A percentile compares a stretch with the other conserved stretches of the same genome.
Evolutionary conservation across 2,888 invertebrate genomes (phyloP).

Genomic region (Acholoe squamosa): DNA sequence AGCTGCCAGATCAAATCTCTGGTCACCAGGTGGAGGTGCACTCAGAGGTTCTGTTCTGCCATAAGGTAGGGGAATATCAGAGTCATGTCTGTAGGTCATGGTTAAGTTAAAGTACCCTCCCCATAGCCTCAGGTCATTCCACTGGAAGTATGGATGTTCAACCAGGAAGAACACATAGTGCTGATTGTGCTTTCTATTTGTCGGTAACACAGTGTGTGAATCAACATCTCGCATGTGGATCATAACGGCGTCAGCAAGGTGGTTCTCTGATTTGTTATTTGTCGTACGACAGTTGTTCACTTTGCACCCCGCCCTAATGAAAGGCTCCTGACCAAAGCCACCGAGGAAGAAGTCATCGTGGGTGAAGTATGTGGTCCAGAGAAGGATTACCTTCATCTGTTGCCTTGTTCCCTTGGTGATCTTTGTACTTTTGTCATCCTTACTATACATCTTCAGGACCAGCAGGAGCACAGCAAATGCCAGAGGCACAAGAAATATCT

Average conservation of each 20-base stretch:
- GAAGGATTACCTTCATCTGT: constrained; percentile 58
- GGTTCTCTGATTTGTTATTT: constrained; percentile 56
- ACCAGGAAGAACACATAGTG: constrained; percentile 63
- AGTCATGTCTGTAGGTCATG: too few species aligned
- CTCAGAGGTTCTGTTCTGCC: constrained; percentile 56
- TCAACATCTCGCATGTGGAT: constrained; percentile 68
- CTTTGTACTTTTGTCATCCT: too few species aligned
- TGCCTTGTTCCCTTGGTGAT: too few species aligned
- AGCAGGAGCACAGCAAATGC: too few species aligned
- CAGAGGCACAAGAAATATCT: too few species aligned
- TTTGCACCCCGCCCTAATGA: constrained; percentile 66
- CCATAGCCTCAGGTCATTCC: constrained; percentile 56
- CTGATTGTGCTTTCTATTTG: constrained; percentile 49
- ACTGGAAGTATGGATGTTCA: constrained; percentile 65
- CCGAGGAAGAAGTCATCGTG: constrained; percentile 65
- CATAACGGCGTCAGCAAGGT: constrained; percentile 67
- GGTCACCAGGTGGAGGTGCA: neutral
- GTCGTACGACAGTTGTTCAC: constrained; percentile 65
- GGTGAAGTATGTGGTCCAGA: constrained; percentile 66
- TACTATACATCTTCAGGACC: too few species aligned
- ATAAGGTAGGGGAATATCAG: constrained; percentile 71
- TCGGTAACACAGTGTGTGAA: constrained; percentile 10
- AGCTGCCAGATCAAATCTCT: constrained; percentile 5
- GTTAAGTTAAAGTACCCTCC: constrained; percentile 72
- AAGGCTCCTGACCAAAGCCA: constrained; percentile 67